Evolutionary conservation across 2,113 vertebrate species (phyloP).

Genomic region (Opisthocomus hoazin): DNA sequence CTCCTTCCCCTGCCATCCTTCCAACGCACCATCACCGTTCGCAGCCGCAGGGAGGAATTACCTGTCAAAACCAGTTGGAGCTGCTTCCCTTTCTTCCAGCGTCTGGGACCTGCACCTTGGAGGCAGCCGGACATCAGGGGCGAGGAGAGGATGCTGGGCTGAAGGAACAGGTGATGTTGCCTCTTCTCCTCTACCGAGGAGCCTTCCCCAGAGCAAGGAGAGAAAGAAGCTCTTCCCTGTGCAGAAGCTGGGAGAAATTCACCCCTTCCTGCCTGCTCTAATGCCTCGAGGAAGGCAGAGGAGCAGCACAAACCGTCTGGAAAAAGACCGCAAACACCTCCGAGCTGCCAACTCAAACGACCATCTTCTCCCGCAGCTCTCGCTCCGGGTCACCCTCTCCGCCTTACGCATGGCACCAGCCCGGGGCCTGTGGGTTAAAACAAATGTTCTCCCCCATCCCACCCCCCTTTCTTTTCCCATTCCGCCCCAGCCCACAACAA

Average conservation of each 20-base stretch:
- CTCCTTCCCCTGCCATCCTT: neutral
- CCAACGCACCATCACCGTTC: neutral
- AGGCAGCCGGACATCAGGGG: conserved; percentile 40
- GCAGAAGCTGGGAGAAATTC: neutral
- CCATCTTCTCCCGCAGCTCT: neutral
- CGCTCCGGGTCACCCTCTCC: neutral
- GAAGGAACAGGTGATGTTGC: neutral
- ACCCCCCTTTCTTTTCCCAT: conserved; percentile 39
- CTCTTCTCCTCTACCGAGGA: neutral
- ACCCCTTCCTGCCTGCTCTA: neutral
- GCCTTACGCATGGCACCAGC: neutral
- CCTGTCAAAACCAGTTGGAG: conserved; percentile 51
- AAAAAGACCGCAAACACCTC: neutral
- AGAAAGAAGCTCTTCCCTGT: neutral
- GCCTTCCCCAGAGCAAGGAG: neutral
- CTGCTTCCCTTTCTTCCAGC: conserved; percentile 1
- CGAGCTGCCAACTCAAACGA: conserved; percentile 9
- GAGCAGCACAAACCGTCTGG: neutral
- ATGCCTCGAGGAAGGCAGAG: neutral
- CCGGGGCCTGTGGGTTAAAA: conserved; percentile 28
- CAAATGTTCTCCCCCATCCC: conserved; percentile 51
- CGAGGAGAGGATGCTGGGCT: neutral
- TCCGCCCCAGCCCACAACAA: conserved; percentile 51
- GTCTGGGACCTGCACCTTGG: conserved; percentile 32
- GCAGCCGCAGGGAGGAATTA: neutral